These are phyloP conservation scores for Noctua janthe DNA, from an alignment of 2,888 invertebrate genomes.

Conservation along the genomic window DNA sequence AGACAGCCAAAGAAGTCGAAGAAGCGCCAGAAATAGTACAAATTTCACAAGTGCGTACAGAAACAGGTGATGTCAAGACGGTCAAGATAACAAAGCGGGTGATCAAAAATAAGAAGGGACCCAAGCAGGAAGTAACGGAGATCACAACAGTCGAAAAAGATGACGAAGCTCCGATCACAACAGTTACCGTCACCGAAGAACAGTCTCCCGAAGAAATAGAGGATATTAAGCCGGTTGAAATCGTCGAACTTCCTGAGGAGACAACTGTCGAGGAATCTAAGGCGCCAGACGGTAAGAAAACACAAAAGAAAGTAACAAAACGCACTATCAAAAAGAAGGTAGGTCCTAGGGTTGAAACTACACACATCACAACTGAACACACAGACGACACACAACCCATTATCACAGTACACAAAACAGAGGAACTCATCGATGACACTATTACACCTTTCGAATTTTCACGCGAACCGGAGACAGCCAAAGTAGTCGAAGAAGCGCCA, in stretches of 20 bases:
- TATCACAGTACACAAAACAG: conserved; percentile 22
- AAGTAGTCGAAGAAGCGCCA: too few relatives aligned
- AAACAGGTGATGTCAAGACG: conserved; percentile 67
- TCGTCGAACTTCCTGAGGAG: too few relatives aligned
- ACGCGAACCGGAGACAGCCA: too few relatives aligned
- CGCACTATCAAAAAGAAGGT: conserved; percentile 63
- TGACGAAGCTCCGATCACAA: neutral
- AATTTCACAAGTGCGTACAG: conserved; percentile 54
- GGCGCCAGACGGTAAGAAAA: too few relatives aligned
- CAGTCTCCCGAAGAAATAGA: conserved; percentile 19
- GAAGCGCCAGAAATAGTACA: conserved; percentile 64
- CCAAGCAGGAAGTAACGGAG: neutral
- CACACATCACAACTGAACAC: conserved; percentile 33
- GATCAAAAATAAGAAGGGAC: conserved; percentile 65
- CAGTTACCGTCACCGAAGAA: conserved; percentile 10
- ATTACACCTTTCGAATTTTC: too few relatives aligned
- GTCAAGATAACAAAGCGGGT: conserved; percentile 70
- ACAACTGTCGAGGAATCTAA: too few relatives aligned
- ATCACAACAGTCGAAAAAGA: neutral
- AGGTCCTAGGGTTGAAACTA: conserved; percentile 58
- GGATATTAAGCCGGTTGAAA: neutral
- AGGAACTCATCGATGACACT: too few relatives aligned
- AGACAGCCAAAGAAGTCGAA: conserved; percentile 14
- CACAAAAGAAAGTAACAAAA: too few relatives aligned
- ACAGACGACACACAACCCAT: conserved; percentile 40